Percentiles rank a stretch among this genome's conserved stretches.
Conservation (phyloP, 2,113 vertebrate genomes). For the Anarhynchus alexandrinus region DNA sequence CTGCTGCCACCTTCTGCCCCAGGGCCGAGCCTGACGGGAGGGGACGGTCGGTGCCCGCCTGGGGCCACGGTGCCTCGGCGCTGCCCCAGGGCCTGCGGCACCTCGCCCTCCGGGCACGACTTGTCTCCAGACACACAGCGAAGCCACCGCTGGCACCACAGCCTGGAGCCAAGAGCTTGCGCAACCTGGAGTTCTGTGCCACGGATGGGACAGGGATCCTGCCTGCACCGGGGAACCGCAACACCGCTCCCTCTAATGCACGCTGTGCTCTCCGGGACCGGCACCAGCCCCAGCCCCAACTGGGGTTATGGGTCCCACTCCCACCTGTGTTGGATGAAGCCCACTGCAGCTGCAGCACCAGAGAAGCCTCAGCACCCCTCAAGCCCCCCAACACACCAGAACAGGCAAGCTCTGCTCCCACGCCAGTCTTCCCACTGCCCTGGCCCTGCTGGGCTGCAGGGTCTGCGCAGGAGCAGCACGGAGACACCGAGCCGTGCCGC, state of each 20-base stretch:
- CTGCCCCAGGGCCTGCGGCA: background rate
- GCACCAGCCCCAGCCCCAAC: accelerated
- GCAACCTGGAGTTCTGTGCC: background rate
- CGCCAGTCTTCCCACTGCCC: background rate
- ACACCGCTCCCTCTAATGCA: background rate
- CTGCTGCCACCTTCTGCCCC: constrained; percentile 83
- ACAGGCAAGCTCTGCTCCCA: background rate
- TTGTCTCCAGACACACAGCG: accelerated
- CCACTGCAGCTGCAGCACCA: background rate
- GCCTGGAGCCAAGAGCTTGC: background rate
- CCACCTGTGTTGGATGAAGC: background rate
- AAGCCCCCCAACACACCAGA: background rate
- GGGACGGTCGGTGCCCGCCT: background rate
- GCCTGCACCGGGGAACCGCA: accelerated
- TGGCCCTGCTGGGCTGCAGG: background rate
- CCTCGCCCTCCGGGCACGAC: accelerated
- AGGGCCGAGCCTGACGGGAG: constrained; percentile 77
- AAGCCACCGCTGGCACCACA: background rate
- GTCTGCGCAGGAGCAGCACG: accelerated
- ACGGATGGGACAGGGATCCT: background rate
- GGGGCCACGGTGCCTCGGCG: accelerated
- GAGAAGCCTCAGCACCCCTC: background rate
- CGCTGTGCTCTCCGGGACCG: background rate
- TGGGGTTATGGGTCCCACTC: background rate
- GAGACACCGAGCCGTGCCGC: accelerated